phyloP scores from a whole-genome alignment of 2,888 invertebrate genomes.

The Himalopsyche kuldschensis region DNA sequence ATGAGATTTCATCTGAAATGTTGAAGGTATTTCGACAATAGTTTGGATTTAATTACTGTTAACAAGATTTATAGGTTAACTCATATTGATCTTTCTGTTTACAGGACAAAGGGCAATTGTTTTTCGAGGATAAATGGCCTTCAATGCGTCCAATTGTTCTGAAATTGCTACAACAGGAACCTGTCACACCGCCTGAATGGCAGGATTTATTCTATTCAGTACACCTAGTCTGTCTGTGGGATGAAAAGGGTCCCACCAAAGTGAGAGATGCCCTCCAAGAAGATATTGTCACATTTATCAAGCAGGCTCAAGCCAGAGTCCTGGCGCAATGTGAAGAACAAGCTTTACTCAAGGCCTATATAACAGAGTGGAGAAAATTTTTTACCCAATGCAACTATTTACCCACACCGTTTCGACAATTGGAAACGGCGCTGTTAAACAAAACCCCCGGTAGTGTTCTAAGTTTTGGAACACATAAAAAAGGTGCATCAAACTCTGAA shows the following conservation, averaged over 20 bases:
- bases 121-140: slow-evolving; percentile 97
- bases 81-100: slow-evolving; percentile 41
- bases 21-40: slow-evolving; percentile 17
- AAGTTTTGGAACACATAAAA: slow-evolving; percentile 51
- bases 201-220: slow-evolving; percentile 96
- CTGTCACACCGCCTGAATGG: slow-evolving; percentile 94
- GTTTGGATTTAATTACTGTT: background rate
- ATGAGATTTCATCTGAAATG: slow-evolving; percentile 22
- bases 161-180: slow-evolving; percentile 90
- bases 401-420: slow-evolving; percentile 91
- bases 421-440: slow-evolving; percentile 80
- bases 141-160: slow-evolving; percentile 91
- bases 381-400: slow-evolving; percentile 97
- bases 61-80: slow-evolving; percentile 25
- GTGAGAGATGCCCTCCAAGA: slow-evolving; percentile 86
- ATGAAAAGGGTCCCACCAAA: slow-evolving; percentile 90
- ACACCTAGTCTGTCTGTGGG: slow-evolving; percentile 95
- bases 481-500: slow-evolving; percentile 66
- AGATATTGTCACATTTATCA: slow-evolving; percentile 92
- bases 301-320: slow-evolving; percentile 88
- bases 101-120: slow-evolving; percentile 78
- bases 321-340: slow-evolving; percentile 92
- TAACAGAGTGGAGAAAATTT: slow-evolving; percentile 97
- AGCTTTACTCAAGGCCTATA: slow-evolving; percentile 93
- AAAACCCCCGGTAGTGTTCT: slow-evolving; percentile 49